A percentile compares a stretch with the other conserved stretches of the same genome.
phyloP scores from a whole-genome alignment of 2,113 vertebrate genomes.

The Mirounga angustirostris region DNA sequence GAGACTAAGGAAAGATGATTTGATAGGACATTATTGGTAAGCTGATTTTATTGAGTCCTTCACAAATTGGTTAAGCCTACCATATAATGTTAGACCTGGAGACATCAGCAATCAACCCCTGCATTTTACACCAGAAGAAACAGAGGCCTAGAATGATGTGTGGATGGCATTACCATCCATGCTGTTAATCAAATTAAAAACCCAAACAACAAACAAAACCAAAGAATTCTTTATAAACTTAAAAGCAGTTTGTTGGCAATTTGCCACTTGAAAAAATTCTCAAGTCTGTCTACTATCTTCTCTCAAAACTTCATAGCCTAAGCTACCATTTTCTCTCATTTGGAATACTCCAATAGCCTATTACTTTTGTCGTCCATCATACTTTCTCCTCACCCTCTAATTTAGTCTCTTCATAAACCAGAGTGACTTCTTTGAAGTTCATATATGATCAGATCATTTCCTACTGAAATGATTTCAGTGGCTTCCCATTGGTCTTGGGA shows the following conservation, averaged over 20 bases:
- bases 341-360: neutral
- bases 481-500: neutral
- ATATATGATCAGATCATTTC: neutral
- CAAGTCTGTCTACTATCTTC: neutral
- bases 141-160: neutral
- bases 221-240: neutral
- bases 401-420: neutral
- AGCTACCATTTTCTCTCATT: neutral
- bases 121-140: neutral
- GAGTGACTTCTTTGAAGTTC: neutral
- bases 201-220: neutral
- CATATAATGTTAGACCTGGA: neutral
- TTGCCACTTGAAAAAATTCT: neutral
- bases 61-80: neutral
- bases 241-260: neutral
- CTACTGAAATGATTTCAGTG: neutral
- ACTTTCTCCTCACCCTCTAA: neutral
- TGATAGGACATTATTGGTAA: neutral
- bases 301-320: neutral
- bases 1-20: neutral
- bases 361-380: neutral
- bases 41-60: neutral
- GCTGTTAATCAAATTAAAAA: neutral
- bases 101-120: neutral
- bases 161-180: neutral